phyloP scores from a whole-genome alignment of 2,797 vertebrate genomes.

The Arctocebus calabarensis region DNA sequence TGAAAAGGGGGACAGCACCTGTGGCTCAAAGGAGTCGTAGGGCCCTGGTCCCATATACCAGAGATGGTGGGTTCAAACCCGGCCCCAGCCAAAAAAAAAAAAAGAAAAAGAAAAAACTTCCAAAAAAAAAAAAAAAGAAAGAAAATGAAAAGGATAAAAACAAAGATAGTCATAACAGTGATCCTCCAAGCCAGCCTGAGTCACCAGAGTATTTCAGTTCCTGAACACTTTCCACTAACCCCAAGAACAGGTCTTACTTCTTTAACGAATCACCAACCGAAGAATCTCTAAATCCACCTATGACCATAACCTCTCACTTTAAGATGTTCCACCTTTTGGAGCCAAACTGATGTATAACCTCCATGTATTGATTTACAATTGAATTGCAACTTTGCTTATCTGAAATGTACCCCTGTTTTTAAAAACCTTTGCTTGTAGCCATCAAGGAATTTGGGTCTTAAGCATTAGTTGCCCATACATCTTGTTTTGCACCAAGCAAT shows the following conservation, averaged over 20 bases:
- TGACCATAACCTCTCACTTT: background rate
- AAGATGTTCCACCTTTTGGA: background rate
- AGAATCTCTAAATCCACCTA: background rate
- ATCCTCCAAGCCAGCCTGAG: background rate
- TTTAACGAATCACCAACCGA: background rate
- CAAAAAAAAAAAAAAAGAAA: background rate
- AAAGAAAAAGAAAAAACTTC: no score
- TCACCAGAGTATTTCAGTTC: background rate
- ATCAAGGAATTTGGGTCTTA: background rate
- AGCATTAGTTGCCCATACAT: background rate
- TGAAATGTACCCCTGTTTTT: background rate
- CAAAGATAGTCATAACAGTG: background rate
- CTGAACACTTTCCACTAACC: background rate
- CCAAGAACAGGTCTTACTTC: background rate
- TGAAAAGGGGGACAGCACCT: no score
- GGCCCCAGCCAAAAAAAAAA: no score
- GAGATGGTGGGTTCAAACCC: no score
- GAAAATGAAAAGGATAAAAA: no score
- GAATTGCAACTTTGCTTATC: background rate
- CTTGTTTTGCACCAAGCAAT: background rate
- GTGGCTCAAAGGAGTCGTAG: no score
- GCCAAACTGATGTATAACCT: background rate
- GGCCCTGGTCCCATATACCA: no score
- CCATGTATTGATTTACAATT: background rate
- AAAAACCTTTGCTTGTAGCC: background rate